Evolutionary conservation across 2,888 invertebrate species (phyloP), one percentile per base, ranked within the genome.

Genomic region (Blera fallax): DNA sequence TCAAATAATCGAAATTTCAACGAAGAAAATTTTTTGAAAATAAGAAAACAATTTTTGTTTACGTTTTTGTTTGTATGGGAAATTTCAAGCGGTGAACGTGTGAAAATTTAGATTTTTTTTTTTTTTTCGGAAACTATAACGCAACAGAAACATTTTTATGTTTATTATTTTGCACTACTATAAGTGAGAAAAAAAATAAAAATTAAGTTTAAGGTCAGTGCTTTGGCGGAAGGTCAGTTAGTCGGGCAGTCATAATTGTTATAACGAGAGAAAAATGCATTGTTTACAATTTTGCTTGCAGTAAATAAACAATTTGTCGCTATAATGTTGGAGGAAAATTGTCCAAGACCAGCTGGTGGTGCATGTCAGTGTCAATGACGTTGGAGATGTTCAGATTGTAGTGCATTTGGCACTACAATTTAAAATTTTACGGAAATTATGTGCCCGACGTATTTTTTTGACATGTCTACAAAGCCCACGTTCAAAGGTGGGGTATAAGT

Each of bases 221-320:
- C 24, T n/a, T 65, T 29, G 21, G 6, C 8, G 11, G 37, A 7
- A 14, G 65, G 65, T 50, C 65, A 52, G 34, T 34, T 16, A 64
- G 48, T 64, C 29, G 11, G 32, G 2, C 48, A 18, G 16, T 48
- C 48, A 21, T 48, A 24, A 24, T 18, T 40, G n/a, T 16, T 43
- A 14, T 3, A 56, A 34, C 8, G 10, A 27, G n/a, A 34, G 11
- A 21, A 24, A 34, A 21, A 10, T 65, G 65, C 48, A 16, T 18
- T 48, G 64, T 48, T 64, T 64, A 48, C 48, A 48, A 11, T 64
- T 48, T 64, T n/a, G 32, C 4, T 64, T n/a, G 32, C 4, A 5
- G 48, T 32, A 50, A 65, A 34, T 65, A 65, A 65, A 50, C 48
- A 48, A 65, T 50, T n/a, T 27, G 60, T 60, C 58, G 34, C 43